Evolutionary conservation across 2,797 vertebrate genomes (phyloP).

Genomic region (Gallinago stenura): DNA sequence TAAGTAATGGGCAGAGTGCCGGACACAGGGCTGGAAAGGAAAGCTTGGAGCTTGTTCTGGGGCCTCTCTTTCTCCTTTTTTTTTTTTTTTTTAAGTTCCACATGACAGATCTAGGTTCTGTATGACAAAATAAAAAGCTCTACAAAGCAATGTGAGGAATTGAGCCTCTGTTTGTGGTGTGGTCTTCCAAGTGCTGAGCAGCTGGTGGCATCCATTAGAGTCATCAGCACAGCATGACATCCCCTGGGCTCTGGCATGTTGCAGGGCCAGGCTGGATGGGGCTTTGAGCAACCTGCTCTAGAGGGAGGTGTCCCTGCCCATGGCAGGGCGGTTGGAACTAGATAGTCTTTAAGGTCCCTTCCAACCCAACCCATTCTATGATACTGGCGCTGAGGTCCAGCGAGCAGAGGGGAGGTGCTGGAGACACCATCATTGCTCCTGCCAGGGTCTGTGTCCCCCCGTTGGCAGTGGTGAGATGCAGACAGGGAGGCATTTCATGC

Average conservation of each 20-base stretch:
- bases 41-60: background rate
- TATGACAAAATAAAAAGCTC: background rate
- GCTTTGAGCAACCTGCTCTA: too few species aligned
- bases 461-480: background rate
- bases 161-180: background rate
- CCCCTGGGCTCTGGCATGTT: background rate
- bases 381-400: background rate
- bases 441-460: background rate
- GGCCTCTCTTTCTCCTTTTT: background rate
- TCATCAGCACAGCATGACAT: background rate
- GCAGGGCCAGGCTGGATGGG: too few species aligned
- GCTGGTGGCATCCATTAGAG: background rate
- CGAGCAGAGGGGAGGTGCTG: background rate
- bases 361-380: background rate
- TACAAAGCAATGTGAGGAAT: background rate
- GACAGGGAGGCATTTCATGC: background rate
- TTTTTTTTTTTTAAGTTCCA: background rate
- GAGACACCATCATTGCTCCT: background rate
- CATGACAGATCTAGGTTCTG: background rate
- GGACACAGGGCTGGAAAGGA: background rate
- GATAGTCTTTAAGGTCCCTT: too few species aligned
- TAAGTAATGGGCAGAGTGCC: rapidly evolving
- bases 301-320: too few species aligned
- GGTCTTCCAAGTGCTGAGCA: background rate
- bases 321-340: too few species aligned